These are phyloP conservation scores for Tetragonula clypearis DNA, from an alignment of 1,140 invertebrate genomes.

Conservation along the genomic window DNA sequence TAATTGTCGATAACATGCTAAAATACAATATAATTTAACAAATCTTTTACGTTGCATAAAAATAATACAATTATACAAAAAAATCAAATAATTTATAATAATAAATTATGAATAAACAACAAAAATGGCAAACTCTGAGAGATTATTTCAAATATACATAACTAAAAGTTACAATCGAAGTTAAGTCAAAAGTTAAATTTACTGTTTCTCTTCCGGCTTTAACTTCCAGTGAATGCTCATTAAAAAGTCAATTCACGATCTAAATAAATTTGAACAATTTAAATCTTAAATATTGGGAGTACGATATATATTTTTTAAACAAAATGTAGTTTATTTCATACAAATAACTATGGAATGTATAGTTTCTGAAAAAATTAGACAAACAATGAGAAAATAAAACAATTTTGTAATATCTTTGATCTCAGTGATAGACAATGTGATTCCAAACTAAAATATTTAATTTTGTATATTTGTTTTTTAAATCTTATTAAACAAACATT, in stretches of 20 bases:
- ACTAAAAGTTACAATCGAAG: background rate
- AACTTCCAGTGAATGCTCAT: slow-evolving; percentile 22
- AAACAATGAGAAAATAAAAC: slow-evolving; percentile 44
- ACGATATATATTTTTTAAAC: background rate
- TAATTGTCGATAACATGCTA: background rate
- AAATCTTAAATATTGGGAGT: background rate
- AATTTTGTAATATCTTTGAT: background rate
- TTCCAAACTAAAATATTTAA: background rate
- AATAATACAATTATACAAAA: background rate
- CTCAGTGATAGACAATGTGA: background rate
- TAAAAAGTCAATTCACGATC: slow-evolving; percentile 8
- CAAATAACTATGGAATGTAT: background rate
- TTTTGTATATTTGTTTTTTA: background rate
- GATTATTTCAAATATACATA: background rate
- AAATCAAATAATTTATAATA: background rate
- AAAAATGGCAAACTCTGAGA: background rate
- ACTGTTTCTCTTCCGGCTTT: background rate
- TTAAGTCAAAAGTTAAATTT: slow-evolving; percentile 19
- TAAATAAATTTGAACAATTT: background rate
- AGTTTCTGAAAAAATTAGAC: background rate
- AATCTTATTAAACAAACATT: background rate
- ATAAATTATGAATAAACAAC: background rate
- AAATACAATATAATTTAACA: background rate
- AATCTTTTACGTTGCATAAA: background rate
- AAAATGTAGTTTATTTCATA: slow-evolving; percentile 11